These are phyloP conservation scores for Olivierus martensii DNA, from an alignment of 1,140 invertebrate species.

Conservation along the genomic window DNA sequence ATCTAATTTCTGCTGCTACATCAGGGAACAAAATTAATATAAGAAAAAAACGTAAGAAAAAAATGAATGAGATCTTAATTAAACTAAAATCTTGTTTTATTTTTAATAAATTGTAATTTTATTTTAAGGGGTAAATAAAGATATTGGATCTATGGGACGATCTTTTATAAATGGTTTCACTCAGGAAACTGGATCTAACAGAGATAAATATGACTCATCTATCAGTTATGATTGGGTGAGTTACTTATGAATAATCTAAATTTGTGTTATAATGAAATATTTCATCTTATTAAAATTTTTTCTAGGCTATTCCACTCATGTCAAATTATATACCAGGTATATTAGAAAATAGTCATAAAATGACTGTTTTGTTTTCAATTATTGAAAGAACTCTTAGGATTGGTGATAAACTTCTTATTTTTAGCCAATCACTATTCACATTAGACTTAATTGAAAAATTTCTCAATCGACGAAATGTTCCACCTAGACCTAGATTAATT, in stretches of 20 bases:
- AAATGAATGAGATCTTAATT: too few species aligned
- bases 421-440: conserved; percentile 92
- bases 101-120: too few species aligned
- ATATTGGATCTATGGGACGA: too few species aligned
- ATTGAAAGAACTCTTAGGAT: conserved; percentile 71
- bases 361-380: conserved; percentile 86
- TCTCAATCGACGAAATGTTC: conserved; percentile 61
- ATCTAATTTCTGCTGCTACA: conserved; percentile 31
- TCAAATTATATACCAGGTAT: conserved; percentile 73
- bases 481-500: conserved; percentile 38
- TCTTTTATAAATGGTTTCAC: too few species aligned
- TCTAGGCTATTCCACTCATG: conserved; percentile 29
- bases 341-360: conserved; percentile 91
- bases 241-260: background rate
- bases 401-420: conserved; percentile 86
- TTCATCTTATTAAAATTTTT: conserved; percentile 9
- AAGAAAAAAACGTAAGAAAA: background rate
- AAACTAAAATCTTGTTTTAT: too few species aligned
- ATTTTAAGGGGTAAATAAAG: too few species aligned
- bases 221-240: conserved; percentile 35
- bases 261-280: conserved; percentile 15
- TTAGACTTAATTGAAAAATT: conserved; percentile 95
- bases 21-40: background rate
- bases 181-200: too few species aligned
- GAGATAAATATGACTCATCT: conserved; percentile 10